These are phyloP conservation scores for Euproctis similis DNA, from an alignment of 2,888 invertebrate genomes.

Conservation along the genomic window DNA sequence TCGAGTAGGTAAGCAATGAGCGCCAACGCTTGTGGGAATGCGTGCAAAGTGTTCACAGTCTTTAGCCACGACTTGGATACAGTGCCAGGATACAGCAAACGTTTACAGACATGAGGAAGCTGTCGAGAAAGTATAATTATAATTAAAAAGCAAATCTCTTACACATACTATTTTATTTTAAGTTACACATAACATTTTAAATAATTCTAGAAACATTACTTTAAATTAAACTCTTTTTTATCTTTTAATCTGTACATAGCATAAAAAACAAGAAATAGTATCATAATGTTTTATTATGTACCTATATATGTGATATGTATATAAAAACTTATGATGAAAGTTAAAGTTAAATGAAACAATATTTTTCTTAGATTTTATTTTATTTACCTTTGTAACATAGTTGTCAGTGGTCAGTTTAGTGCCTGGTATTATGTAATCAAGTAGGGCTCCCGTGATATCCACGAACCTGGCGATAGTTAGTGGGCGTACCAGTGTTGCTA, in stretches of 20 bases:
- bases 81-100: constrained; percentile 71
- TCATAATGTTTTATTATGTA: no score
- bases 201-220: no score
- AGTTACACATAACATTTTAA: no score
- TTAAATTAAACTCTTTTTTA: no score
- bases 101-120: constrained; percentile 67
- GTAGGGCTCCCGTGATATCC: constrained; percentile 43
- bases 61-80: constrained; percentile 77
- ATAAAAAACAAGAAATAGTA: no score
- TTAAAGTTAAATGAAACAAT: no score
- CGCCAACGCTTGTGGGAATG: constrained; percentile 74
- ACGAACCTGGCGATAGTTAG: constrained; percentile 68
- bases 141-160: no score
- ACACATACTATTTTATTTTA: no score
- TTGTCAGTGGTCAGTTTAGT: constrained; percentile 54
- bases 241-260: no score
- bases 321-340: no score
- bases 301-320: no score
- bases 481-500: constrained; percentile 45
- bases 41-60: constrained; percentile 75
- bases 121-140: constrained; percentile 30
- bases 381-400: constrained; percentile 59
- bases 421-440: constrained; percentile 33
- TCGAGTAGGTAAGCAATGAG: constrained; percentile 72
- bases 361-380: no score